Evolutionary conservation across 2,888 invertebrate species (phyloP).

Genomic region (Bombylius discolor): DNA sequence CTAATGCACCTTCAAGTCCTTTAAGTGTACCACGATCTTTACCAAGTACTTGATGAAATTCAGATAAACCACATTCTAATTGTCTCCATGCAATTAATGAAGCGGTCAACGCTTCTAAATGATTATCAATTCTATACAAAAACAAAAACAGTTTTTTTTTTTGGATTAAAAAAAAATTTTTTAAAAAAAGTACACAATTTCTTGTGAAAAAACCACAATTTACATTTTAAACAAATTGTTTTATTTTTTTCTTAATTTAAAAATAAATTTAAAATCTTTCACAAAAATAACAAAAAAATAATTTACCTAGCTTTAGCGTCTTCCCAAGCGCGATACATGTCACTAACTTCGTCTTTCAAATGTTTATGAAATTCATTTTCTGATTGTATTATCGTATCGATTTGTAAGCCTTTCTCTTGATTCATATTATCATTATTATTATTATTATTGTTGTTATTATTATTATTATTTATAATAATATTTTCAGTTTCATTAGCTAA

Average conservation of each 20-base stretch:
- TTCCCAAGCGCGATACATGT: constrained; percentile 58
- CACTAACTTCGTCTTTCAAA: constrained; percentile 55
- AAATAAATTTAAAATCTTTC: too few relatives aligned
- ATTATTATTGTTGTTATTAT: neutral
- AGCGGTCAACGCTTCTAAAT: constrained; percentile 56
- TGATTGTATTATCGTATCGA: constrained; percentile 25
- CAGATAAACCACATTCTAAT: constrained; percentile 60
- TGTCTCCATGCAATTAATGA: constrained; percentile 62
- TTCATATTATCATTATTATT: constrained; percentile 8
- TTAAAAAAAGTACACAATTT: neutral
- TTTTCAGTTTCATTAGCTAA: constrained; percentile 21
- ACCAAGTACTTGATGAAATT: constrained; percentile 60
- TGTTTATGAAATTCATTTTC: constrained; percentile 36
- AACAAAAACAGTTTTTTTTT: neutral
- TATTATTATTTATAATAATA: neutral
- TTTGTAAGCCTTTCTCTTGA: constrained; percentile 17
- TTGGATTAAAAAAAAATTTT: neutral
- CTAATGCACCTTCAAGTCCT: constrained; percentile 34
- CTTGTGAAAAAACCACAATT: neutral
- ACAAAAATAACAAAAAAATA: neutral
- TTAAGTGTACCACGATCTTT: constrained; percentile 45
- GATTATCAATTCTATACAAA: constrained; percentile 52
- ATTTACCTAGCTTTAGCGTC: constrained; percentile 52
- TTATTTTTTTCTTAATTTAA: neutral
- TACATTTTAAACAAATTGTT: neutral